Base-by-base conservation (phyloP, 2,888 invertebrate genomes). In the Petrophora chlorosata region DNA sequence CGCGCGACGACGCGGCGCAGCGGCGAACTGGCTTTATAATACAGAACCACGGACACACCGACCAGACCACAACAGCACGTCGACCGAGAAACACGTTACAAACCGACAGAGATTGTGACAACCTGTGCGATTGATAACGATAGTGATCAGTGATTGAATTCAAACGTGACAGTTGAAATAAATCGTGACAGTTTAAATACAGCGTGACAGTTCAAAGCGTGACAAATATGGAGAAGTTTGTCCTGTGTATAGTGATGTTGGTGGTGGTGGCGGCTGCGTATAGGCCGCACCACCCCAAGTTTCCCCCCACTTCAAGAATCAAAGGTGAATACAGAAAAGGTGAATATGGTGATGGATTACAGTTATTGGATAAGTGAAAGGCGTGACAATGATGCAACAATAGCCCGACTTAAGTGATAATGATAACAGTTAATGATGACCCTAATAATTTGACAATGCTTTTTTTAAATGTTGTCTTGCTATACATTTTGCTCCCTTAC, bases 251-350 rank as follows among this genome's bases (percentile, higher is more conserved):
- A 56, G 72, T 82, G 65, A 56, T 82, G 59, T 48, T 81, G 46
- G 80, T 77, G 69, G 66, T 68, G 19, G 84, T 64, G 29, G 70
- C 63, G 58, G 73, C 65, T 28, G 72, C 72, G 45, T 73, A 72
- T 46, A 76, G 70, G 43, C 79, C 77, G 45, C 79, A 85, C 54
- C 85, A 85, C 55, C 84, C 84, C 28, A 87, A 81, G 70, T 82
- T 87, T 56, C 78, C 38, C 47, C 64, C 68, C 14, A n/a, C 42
- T 4, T 39, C 50, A 22, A 35, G 56, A 52, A 40, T 56, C 58
- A 22, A 75, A 78, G 49, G 54, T 52, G 79, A 79, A 40, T 69
- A 73, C 35, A 76, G 65, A 58, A 81, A 76, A 82, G 84, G 84
- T 83, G 66, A 76, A 60, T 72, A 56, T 32, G 14, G 23, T 40